Evolutionary conservation across 2,888 invertebrate species (phyloP).

Genomic region (Labia minor): DNA sequence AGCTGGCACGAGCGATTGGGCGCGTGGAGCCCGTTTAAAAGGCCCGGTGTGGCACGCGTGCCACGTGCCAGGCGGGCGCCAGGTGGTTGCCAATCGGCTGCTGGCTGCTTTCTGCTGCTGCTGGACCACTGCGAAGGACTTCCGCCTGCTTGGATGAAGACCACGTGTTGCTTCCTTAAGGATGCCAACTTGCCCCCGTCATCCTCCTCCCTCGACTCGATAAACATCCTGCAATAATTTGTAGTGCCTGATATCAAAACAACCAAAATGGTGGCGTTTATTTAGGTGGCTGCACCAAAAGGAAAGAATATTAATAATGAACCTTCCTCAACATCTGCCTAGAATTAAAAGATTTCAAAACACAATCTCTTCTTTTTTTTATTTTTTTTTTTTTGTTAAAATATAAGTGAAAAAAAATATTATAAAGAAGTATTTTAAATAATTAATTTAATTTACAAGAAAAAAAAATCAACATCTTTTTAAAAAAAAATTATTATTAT

Average conservation of each 20-base stretch:
- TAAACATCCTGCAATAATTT: neutral
- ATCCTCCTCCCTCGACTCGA: neutral
- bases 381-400: too few relatives aligned
- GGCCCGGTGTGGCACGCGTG: slow-evolving; percentile 7
- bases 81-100: slow-evolving; percentile 4
- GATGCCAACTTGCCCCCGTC: neutral
- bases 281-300: neutral
- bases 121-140: neutral
- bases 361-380: neutral
- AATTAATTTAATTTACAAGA: too few relatives aligned
- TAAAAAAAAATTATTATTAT: too few relatives aligned
- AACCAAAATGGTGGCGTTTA: neutral
- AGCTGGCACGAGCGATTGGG: neutral
- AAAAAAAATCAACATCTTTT: too few relatives aligned
- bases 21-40: neutral
- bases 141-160: neutral
- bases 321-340: neutral
- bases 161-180: neutral
- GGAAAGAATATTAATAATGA: neutral
- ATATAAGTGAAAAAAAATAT: too few relatives aligned
- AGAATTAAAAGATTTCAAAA: neutral
- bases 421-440: too few relatives aligned
- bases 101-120: too few relatives aligned
- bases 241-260: neutral
- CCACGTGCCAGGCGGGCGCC: neutral